Evolutionary conservation across 2,113 vertebrate genomes (phyloP).

Genomic region (Zingel zingel): DNA sequence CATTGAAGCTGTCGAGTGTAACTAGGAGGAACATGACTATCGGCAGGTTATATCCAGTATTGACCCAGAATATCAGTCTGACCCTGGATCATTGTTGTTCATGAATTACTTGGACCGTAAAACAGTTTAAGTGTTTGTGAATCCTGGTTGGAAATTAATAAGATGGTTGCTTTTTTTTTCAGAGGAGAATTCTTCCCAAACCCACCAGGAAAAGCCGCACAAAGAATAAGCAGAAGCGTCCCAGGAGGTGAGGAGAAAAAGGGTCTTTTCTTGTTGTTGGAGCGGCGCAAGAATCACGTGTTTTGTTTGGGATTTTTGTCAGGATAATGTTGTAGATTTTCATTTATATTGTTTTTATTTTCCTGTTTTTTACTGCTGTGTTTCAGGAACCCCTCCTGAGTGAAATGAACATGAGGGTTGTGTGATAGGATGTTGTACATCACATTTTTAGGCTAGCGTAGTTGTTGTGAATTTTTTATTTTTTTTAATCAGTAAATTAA

Average conservation of each 20-base stretch:
- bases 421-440: no score
- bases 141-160: not conserved
- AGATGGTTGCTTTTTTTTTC: constrained; percentile 35
- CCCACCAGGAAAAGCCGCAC: constrained; percentile 98
- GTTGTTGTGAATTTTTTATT: no score
- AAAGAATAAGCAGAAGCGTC: constrained; percentile 98
- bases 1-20: not conserved
- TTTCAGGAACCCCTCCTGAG: not conserved
- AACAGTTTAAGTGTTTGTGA: not conserved
- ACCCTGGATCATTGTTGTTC: not conserved
- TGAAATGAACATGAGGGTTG: not conserved
- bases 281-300: not conserved
- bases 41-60: not conserved
- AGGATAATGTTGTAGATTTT: not conserved
- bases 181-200: constrained; percentile 98
- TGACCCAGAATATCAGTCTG: not conserved
- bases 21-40: not conserved
- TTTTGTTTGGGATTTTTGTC: not conserved
- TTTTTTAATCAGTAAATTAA: no score
- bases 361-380: not conserved
- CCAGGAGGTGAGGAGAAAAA: constrained; percentile 89
- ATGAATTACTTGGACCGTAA: not conserved
- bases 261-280: not conserved
- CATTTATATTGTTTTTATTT: not conserved
- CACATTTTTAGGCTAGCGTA: no score